Base-by-base conservation (phyloP, 2,113 vertebrate species). In the Gymnorhina tibicen region DNA sequence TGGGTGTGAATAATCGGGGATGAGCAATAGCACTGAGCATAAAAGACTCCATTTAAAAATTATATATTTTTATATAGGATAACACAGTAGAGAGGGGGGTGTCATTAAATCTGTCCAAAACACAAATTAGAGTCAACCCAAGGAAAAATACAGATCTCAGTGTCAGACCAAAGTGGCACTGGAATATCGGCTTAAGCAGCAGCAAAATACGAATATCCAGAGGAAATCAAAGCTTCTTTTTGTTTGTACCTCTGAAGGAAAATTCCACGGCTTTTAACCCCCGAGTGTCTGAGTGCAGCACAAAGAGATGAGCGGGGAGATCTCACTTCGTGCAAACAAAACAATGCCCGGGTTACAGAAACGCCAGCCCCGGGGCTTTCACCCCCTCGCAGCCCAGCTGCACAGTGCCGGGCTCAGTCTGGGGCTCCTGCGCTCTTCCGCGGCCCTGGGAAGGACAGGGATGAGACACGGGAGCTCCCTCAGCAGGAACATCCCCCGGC, bases 81-180 rank as follows among this genome's bases (percentile, higher is more conserved):
- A 84, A 42, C n/a, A 7, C 0, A 44, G 53, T 5, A 12, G 41
- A 69, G 39, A 41, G 24, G 16, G 46, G 28, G 68, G 19, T 20
- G 47, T 7, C 44, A 33, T 70, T 74, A 33, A 63, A 77, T 32
- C 42, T 77, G n/a, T 20, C 16, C 26, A 5, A 56, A 42, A 17
- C 11, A 32, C 10, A 22, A 52, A 81, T 41, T 66, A 32, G 70
- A 50, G 60, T 39, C 41, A 77, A 30, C 10, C 6, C 12, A 15
- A 20, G 32, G 10, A 0, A 6, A n/a, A 58, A 42, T 27, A 35
- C 5, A n/a, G 7, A 42, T 9, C 5, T 9, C 1, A 5, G 1
- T 55, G 49, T 66, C 59, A 30, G 37, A 17, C 2, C 26, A 23
- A 62, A 92, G 41, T 16, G 46, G 42, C n/a, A 24, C n/a, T 32